Evolutionary conservation across 2,113 vertebrate genomes (phyloP), one percentile per base, ranked within the genome.

Genomic region (Corythornis vintsioides): DNA sequence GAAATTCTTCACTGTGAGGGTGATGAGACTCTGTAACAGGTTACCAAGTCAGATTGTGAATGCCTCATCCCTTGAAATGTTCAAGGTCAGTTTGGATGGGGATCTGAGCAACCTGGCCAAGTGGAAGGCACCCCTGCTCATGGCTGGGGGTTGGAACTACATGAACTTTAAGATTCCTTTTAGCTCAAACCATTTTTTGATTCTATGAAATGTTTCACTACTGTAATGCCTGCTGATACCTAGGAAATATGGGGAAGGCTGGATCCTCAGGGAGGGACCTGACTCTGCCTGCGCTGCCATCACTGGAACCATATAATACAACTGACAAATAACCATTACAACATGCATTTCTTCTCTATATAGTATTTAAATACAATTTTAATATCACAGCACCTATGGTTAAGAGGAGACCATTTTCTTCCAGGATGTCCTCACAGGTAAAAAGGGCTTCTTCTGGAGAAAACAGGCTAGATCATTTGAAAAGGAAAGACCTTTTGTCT

Each of bases 191-290:
- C n/a, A 26, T 50, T 48, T n/a, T 48, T 10, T 33, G 45, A 67
- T n/a, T n/a, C 31, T 67, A 24, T 38, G 25, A 38, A 86, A 78
- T 15, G 21, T 22, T 17, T 72, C 61, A 31, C 40, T n/a, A 29
- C 29, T 2, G 1, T 74, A 61, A 33, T 7, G 4, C 11, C 11
- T 67, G 6, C 7, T 2, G 2, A 71, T 48, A 70, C 3, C 7
- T 17, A 56, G 26, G 69, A 93, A 66, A 88, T 24, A 69, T 0
- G 3, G 11, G 16, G 38, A 71, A 80, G 20, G 20, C 57, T 35
- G 38, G 10, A n/a, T 79, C 16, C 19, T 60, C 11, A 2, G 43
- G 45, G n/a, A 45, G 20, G 8, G 10, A 65, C 13, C 17, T 65
- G 20, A 50, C 20, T 8, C 18, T n/a, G 21, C 38, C 56, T 67